Percentiles rank a stretch among this genome's conserved stretches.
phyloP scores from a whole-genome alignment of 2,888 invertebrate species.

The Altica lythri region DNA sequence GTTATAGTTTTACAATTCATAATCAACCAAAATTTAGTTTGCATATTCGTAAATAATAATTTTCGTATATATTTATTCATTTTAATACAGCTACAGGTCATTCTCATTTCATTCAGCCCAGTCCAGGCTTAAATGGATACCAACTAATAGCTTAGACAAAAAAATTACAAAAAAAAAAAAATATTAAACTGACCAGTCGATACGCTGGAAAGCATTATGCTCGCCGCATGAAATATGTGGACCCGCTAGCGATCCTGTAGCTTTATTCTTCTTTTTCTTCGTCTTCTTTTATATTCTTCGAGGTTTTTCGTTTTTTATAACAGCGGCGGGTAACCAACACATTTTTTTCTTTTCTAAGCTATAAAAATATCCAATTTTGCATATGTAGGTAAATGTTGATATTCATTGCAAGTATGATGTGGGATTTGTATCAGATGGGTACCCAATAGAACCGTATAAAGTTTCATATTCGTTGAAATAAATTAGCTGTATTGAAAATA shows the following conservation, averaged over 20 bases:
- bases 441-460: too few relatives aligned
- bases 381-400: too few relatives aligned
- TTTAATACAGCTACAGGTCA: conserved; percentile 12
- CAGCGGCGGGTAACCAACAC: not conserved
- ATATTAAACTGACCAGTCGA: conserved; percentile 41
- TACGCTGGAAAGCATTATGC: conserved; percentile 39
- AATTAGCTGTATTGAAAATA: too few relatives aligned
- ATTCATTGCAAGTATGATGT: too few relatives aligned
- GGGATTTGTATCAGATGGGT: too few relatives aligned
- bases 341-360: not conserved
- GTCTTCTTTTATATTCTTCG: conserved; percentile 10
- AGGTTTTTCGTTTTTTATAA: conserved; percentile 10
- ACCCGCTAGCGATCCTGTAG: conserved; percentile 27
- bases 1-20: too few relatives aligned
- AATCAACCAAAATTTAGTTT: too few relatives aligned
- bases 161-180: conserved; percentile 37
- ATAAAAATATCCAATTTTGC: too few relatives aligned
- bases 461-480: too few relatives aligned
- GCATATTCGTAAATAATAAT: too few relatives aligned
- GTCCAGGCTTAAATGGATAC: conserved; percentile 39
- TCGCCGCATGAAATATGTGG: conserved; percentile 40
- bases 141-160: conserved; percentile 37
- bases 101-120: conserved; percentile 35
- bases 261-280: conserved; percentile 8
- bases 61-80: conserved; percentile 1